Conservation (phyloP, 1,140 invertebrate genomes). For the Papilio polyxenes region DNA sequence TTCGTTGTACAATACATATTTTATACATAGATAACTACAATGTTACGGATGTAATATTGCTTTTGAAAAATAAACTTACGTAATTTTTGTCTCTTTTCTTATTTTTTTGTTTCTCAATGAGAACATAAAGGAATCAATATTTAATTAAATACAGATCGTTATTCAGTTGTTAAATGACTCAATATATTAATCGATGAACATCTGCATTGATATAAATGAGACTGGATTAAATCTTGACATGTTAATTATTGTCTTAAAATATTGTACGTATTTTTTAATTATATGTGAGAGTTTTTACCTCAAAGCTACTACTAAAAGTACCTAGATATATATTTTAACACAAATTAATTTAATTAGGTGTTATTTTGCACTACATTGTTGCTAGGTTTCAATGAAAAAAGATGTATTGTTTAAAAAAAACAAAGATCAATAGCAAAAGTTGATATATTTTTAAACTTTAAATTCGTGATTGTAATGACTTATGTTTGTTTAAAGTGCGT, state of each 20-base stretch:
- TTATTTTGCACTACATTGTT: neutral
- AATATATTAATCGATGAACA: constrained; percentile 15
- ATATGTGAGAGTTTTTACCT: neutral
- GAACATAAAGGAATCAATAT: neutral
- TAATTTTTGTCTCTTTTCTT: neutral
- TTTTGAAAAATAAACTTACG: neutral
- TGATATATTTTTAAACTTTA: constrained; percentile 8
- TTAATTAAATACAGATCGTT: constrained; percentile 27
- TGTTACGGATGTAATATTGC: neutral
- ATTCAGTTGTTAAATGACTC: neutral
- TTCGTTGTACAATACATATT: too few relatives aligned
- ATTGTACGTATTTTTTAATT: neutral
- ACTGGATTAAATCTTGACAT: neutral
- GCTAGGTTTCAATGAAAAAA: neutral
- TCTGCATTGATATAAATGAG: neutral
- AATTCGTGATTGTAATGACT: constrained; percentile 6
- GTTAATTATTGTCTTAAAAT: constrained; percentile 11
- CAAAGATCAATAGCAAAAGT: constrained; percentile 8
- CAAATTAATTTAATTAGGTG: neutral
- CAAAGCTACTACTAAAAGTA: neutral
- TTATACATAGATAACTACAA: too few relatives aligned
- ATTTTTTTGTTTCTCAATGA: neutral
- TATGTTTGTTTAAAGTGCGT: neutral
- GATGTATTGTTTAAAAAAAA: neutral
- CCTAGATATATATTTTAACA: neutral